Evolutionary conservation across 1,140 invertebrate genomes (phyloP).

Genomic region (Orchestia grillus): DNA sequence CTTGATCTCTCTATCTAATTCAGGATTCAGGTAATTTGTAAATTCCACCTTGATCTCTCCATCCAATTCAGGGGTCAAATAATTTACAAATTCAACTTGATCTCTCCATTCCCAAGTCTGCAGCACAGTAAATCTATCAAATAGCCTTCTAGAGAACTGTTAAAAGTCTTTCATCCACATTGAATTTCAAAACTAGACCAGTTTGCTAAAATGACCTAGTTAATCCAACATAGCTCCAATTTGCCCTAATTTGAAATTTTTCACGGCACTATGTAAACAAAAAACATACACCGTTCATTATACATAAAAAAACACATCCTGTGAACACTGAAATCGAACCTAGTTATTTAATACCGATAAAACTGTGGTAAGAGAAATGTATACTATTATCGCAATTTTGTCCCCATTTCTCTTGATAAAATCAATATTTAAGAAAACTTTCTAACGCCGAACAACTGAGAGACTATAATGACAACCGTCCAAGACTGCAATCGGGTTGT

Average conservation of each 20-base stretch:
- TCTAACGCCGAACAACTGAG: background rate
- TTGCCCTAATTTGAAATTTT: background rate
- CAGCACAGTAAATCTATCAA: background rate
- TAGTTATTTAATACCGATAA: background rate
- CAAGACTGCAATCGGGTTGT: background rate
- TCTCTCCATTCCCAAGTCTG: background rate
- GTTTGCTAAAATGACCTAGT: background rate
- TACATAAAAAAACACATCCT: background rate
- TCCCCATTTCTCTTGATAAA: background rate
- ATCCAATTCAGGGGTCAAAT: too few relatives aligned
- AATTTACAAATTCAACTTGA: too few relatives aligned
- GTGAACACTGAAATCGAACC: background rate
- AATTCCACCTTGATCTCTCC: too few relatives aligned
- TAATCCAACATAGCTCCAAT: background rate
- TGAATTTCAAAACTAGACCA: background rate
- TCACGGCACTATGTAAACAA: background rate
- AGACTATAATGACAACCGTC: background rate
- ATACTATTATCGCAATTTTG: background rate
- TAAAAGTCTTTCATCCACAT: background rate
- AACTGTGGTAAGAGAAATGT: background rate
- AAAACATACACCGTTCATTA: background rate
- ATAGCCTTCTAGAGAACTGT: background rate
- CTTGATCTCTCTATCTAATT: too few relatives aligned
- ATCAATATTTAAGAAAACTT: slow-evolving; percentile 3
- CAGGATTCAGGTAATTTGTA: too few relatives aligned